Conservation (phyloP, 2,797 vertebrate genomes). For the Octomys mimax region DNA sequence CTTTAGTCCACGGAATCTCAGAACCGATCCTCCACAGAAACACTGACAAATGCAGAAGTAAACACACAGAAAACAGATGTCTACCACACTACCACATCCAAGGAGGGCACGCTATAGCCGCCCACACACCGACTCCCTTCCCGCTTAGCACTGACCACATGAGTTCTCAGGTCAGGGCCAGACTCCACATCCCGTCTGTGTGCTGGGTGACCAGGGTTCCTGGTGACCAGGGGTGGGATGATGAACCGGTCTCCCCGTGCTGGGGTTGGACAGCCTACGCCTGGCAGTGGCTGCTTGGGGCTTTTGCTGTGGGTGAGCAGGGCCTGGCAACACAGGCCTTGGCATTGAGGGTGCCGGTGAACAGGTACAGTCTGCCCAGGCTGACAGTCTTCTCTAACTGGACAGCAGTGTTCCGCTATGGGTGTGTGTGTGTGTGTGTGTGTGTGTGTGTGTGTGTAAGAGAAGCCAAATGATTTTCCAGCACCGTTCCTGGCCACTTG, state of each 20-base stretch:
- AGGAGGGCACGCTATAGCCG: not conserved
- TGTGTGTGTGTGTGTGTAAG: not conserved
- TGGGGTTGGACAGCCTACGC: not conserved
- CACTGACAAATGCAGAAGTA: no score
- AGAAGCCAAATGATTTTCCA: not conserved
- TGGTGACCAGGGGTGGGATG: no score
- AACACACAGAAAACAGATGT: no score
- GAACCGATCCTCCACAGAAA: not conserved
- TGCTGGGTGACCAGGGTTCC: not conserved
- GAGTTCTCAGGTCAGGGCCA: no score
- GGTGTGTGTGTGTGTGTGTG: not conserved
- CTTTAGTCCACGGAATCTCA: not conserved
- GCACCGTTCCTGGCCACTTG: not conserved
- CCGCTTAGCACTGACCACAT: no score
- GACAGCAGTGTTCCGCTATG: not conserved
- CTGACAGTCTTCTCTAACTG: not conserved
- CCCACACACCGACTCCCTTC: not conserved
- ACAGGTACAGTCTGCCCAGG: no score
- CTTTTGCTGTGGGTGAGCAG: no score
- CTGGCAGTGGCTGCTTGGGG: no score
- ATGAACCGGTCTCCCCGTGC: accelerated
- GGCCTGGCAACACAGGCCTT: not conserved
- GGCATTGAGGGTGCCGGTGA: not conserved
- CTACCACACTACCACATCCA: accelerated
- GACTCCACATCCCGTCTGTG: not conserved